Conservation (phyloP, 2,113 vertebrate genomes). For the Notothenia coriiceps region DNA sequence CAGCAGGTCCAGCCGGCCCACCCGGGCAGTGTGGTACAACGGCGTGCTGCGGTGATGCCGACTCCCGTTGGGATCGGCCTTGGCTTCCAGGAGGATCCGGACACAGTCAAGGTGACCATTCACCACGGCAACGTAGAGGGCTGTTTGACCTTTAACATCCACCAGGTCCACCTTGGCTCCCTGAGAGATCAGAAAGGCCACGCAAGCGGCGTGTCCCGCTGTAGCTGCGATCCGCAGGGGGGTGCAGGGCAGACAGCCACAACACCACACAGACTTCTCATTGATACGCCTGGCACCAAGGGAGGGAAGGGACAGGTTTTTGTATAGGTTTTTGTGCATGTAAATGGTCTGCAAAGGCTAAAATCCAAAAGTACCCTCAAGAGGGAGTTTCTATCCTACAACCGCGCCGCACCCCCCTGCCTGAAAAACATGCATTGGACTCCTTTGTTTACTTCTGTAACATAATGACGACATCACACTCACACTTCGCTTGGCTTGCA, state of each 20-base stretch:
- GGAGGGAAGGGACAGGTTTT: neutral
- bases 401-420: no score
- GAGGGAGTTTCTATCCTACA: no score
- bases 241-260: constrained; percentile 93
- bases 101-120: constrained; percentile 94
- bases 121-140: constrained; percentile 93
- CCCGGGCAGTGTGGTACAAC: constrained; percentile 89
- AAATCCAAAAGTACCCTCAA: no score
- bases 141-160: constrained; percentile 95
- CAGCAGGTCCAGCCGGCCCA: constrained; percentile 91
- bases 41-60: constrained; percentile 95
- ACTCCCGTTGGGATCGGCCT: constrained; percentile 94
- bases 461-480: no score
- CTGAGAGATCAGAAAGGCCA: constrained; percentile 89
- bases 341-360: no score
- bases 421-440: no score
- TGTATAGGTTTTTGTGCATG: no score
- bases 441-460: no score
- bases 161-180: constrained; percentile 94
- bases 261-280: constrained; percentile 95
- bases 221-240: constrained; percentile 93
- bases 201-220: constrained; percentile 89
- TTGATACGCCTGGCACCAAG: constrained; percentile 88
- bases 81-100: constrained; percentile 90
- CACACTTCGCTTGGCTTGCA: no score